phyloP scores from a whole-genome alignment of 2,888 invertebrate genomes.

The Eristalis tenax region DNA sequence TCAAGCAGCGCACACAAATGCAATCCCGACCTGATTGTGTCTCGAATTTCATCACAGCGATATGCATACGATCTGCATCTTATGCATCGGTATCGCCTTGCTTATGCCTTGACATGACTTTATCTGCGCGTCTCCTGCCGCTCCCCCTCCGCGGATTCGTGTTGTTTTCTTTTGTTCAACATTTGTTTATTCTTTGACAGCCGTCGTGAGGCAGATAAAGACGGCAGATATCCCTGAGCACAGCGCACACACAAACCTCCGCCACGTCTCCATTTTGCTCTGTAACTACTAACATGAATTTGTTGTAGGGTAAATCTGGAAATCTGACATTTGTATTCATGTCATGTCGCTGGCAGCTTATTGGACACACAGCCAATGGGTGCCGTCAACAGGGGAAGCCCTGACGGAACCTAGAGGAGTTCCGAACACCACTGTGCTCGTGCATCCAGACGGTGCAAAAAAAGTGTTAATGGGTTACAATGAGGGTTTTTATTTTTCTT shows the following conservation, averaged over 20 bases:
- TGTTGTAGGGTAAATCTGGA: slow-evolving; percentile 21
- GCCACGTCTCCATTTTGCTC: slow-evolving; percentile 5
- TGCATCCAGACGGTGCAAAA: slow-evolving; percentile 8
- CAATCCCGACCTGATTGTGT: neutral
- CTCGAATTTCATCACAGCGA: slow-evolving; percentile 26
- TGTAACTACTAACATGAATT: slow-evolving; percentile 42
- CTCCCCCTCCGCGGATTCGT: neutral
- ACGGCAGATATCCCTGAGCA: neutral
- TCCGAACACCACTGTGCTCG: neutral
- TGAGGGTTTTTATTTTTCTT: neutral
- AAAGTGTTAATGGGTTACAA: slow-evolving; percentile 41
- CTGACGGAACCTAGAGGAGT: neutral
- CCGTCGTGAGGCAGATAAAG: slow-evolving; percentile 27
- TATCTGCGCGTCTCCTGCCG: slow-evolving; percentile 20
- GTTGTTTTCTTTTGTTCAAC: neutral
- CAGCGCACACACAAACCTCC: neutral
- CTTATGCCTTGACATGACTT: slow-evolving; percentile 50
- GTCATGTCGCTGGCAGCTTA: slow-evolving; percentile 14
- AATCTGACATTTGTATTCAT: slow-evolving; percentile 26
- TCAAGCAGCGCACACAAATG: neutral
- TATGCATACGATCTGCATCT: neutral
- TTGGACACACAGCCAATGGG: slow-evolving; percentile 1
- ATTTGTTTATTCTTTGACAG: slow-evolving; percentile 30
- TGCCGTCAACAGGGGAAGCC: neutral
- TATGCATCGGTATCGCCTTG: neutral